Evolutionary conservation across 1,140 invertebrate genomes (phyloP), one percentile per base, ranked within the genome.

Genomic region (Delia radicum): DNA sequence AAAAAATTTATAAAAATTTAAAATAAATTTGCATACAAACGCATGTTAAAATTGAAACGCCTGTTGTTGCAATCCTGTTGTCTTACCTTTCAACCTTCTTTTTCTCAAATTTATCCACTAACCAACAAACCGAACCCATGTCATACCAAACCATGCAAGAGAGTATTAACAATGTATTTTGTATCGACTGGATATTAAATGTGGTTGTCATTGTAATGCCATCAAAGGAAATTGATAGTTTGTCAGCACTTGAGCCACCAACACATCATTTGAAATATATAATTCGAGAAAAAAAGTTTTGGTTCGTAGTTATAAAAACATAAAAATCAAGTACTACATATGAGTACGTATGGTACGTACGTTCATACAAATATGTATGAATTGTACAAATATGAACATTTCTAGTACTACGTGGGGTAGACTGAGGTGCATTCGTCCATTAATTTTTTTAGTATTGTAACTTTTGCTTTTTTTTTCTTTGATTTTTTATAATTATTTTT

Each of bases 181-280:
- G 48, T 55, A 18, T 21, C 8, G 48, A 12, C 33, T 42, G 48
- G n/a, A n/a, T 55, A 55, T 55, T 55, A 55, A 55, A 55, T 55
- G 48, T 55, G 48, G 48, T 55, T 55, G 18, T 55, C 48, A 55
- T 55, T 55, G 48, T 21, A 55, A 55, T 55, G 48, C 48, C 48
- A 55, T 55, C 48, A 55, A 55, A 55, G 48, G 48, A 55, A 55
- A 55, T 55, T 55, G 48, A 55, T 55, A 18, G n/a, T 55, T 55
- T 55, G 48, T 55, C 48, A 55, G 21, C 48, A 55, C 21, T 55
- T 21, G 48, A 55, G 48, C 48, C 48, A 55, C 48, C 48, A 55
- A 55, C 48, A 55, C n/a, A 55, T 24, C 0, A 55, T 55, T 55
- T 55, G n/a, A 55, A 21, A 21, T 7, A 55, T 6, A 2, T 10